Base-by-base conservation (phyloP, 2,113 vertebrate genomes). In the Ivindomyrus marchei region DNA sequence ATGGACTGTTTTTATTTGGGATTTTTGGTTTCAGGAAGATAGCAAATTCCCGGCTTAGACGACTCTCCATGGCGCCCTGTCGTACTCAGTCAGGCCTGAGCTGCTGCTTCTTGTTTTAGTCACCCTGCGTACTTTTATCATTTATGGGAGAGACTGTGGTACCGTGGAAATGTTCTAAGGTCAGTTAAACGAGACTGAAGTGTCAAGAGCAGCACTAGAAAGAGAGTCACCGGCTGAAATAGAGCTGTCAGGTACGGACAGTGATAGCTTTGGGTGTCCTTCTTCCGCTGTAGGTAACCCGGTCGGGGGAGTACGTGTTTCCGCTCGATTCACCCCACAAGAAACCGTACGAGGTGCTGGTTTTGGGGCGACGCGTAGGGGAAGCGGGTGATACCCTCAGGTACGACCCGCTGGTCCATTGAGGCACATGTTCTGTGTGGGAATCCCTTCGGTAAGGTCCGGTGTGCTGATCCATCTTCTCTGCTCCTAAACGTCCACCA, bases 301-400 rank as follows among this genome's bases (percentile, higher is more conserved):
- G 58, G 91, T 94, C 95, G 88, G 98, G 98, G 90, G 96, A 98
- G 91, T 97, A 97, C 94, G 97, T 99, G 31, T 97, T 98, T 90
- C 98, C 98, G 4, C 95, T 99, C 88, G 97, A 99, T 94, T 99
- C 98, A 3, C 92, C 93, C 46, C 98, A 99, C 94, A 99, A 99
- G 96, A 99, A 98, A 70, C 98, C 98, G 0, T 99, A 99, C 88
- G 98, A 99, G 93, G 94, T 96, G 89, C 94, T 99, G 91, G 91
- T 99, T 27, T 19, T 99, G 90, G 98, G 98, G 50, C 95, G 96
- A 94, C 92, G 95, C 88, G 92, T 85, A 86, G 87, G 89, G 90
- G 89, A 92, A 24, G 3, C 31, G 52, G 88, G 93, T 87, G 66
- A 90, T 50, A 17, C 89, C 19, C 39, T n/a, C 21, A 94, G 94